Percentiles rank a stretch among this genome's conserved stretches.
Evolutionary conservation across 2,888 invertebrate species (phyloP).

Genomic region (Lasioglossum vierecki): DNA sequence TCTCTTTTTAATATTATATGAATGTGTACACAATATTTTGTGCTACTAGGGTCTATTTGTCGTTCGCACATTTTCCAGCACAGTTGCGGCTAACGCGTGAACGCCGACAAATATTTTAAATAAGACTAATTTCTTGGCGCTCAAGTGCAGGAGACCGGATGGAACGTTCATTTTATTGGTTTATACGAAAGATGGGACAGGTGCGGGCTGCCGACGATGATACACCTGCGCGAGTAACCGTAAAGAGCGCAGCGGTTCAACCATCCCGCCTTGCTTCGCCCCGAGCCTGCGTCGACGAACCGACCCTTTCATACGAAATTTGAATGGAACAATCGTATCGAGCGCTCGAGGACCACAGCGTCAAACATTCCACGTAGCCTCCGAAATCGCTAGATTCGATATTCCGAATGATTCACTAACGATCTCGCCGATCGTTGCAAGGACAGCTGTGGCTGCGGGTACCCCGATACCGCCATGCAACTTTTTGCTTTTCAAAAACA

Average conservation of each 20-base stretch:
- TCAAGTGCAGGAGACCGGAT: background rate
- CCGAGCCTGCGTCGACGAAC: background rate
- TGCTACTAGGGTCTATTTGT: background rate
- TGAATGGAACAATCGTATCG: background rate
- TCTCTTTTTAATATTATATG: no score
- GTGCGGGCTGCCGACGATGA: conserved; percentile 22
- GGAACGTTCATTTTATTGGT: conserved; percentile 43
- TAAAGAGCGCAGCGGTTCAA: conserved; percentile 18
- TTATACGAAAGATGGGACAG: conserved; percentile 42
- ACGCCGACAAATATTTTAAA: background rate
- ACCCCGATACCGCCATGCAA: background rate
- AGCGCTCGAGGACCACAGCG: background rate
- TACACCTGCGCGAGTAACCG: conserved; percentile 54
- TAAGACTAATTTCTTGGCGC: conserved; percentile 12
- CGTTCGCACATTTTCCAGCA: background rate
- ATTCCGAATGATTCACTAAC: background rate
- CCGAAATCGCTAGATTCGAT: background rate
- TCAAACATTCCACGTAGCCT: background rate
- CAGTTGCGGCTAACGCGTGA: background rate
- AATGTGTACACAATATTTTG: no score
- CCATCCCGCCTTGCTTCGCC: conserved; percentile 10
- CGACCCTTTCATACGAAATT: background rate
- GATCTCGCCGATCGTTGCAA: background rate
- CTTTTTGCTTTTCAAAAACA: background rate
- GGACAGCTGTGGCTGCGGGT: background rate